Evolutionary conservation across 2,888 invertebrate species (phyloP).

Genomic region (Vandiemenella viatica): DNA sequence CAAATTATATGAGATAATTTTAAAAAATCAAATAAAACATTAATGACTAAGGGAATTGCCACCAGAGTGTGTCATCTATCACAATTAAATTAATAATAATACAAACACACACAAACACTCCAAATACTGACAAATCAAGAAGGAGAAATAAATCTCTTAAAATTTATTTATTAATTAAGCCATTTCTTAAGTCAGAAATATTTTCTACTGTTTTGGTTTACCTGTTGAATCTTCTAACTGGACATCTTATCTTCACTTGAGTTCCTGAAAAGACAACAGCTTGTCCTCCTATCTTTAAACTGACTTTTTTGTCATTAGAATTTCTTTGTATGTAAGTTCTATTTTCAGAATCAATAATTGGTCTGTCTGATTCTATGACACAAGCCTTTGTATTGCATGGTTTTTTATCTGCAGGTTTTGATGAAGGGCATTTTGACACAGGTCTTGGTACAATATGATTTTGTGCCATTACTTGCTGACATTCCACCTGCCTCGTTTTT

Average conservation of each 20-base stretch:
- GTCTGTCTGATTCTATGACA: constrained; percentile 49
- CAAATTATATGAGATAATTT: too few relatives aligned
- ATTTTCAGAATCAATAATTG: constrained; percentile 63
- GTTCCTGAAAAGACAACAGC: constrained; percentile 84
- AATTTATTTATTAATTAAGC: too few relatives aligned
- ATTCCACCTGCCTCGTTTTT: constrained; percentile 63
- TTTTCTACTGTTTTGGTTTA: too few relatives aligned
- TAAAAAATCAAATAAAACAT: too few relatives aligned
- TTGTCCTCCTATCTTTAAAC: constrained; percentile 76
- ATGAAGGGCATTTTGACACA: constrained; percentile 55
- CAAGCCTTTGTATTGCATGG: constrained; percentile 76
- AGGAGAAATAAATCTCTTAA: too few relatives aligned
- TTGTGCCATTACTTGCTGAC: constrained; percentile 85
- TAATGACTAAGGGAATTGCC: too few relatives aligned
- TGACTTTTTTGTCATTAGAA: constrained; percentile 59
- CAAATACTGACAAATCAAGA: too few relatives aligned
- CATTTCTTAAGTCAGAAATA: too few relatives aligned
- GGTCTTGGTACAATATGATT: constrained; percentile 75
- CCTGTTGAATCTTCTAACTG: constrained; percentile 58
- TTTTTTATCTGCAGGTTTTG: constrained; percentile 60
- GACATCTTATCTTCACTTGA: constrained; percentile 85
- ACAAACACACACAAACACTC: too few relatives aligned
- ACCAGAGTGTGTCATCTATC: too few relatives aligned
- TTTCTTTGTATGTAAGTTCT: constrained; percentile 74
- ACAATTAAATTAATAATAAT: too few relatives aligned